phyloP scores from a whole-genome alignment of 2,797 vertebrate genomes.

The Cygnus olor region DNA sequence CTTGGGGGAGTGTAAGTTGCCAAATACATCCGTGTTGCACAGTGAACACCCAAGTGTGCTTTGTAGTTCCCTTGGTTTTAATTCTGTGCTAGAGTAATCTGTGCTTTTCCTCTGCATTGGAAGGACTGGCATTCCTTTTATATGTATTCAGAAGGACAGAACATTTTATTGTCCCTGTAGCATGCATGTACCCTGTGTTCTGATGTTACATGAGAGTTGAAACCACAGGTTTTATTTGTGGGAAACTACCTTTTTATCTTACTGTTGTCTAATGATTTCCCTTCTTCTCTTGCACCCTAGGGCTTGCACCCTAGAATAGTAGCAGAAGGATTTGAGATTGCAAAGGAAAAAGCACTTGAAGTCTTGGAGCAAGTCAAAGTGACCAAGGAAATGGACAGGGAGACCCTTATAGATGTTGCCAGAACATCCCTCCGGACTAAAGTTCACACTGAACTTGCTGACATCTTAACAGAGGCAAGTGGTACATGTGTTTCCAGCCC shows the following conservation, averaged over 20 bases:
- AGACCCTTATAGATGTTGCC: conserved; percentile 91
- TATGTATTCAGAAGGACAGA: conserved; percentile 90
- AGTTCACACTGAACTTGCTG: conserved; percentile 91
- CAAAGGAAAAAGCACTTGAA: conserved; percentile 91
- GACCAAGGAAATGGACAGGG: conserved; percentile 89
- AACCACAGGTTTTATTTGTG: rapidly evolving
- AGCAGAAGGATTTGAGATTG: conserved; percentile 95
- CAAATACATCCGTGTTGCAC: conserved; percentile 29
- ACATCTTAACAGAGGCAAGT: conserved; percentile 93
- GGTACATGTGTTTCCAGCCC: neutral
- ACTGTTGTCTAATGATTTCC: rapidly evolving
- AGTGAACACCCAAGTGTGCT: conserved; percentile 86
- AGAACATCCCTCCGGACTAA: conserved; percentile 95
- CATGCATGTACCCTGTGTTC: rapidly evolving
- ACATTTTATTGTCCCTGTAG: conserved; percentile 58
- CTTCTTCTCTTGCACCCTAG: conserved; percentile 65
- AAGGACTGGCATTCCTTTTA: conserved; percentile 79
- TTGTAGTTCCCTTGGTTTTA: conserved; percentile 83
- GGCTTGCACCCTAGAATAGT: conserved; percentile 96
- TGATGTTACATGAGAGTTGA: rapidly evolving
- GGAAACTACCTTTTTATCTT: neutral
- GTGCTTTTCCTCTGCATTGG: conserved; percentile 91
- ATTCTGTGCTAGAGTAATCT: conserved; percentile 87
- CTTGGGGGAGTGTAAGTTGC: neutral
- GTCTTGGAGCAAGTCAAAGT: conserved; percentile 90